Base-by-base conservation (phyloP, 2,888 invertebrate species). In the Melikaiella ostensackeni region DNA sequence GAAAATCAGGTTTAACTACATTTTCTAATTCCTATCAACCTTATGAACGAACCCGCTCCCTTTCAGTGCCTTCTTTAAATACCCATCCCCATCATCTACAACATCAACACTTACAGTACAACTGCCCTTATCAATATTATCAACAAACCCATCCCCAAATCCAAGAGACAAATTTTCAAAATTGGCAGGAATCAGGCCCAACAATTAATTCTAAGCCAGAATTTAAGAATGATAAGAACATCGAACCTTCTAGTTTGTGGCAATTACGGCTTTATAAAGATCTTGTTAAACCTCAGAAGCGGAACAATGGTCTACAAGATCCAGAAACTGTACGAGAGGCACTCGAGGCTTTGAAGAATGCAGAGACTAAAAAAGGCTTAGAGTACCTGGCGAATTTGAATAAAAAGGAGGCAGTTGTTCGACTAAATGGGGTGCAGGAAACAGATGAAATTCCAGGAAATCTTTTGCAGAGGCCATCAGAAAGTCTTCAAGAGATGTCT, bases 281-380 rank as follows among this genome's bases (percentile, higher is more conserved):
- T 11, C 78, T 84, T 1, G 78, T 87, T 0, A 82, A 83, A 4
- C 81, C 85, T 5, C 87, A 86, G 63, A 85, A 80, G 27, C 83
- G 84, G n/a, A 90, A 90, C 77, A 90, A 91, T 70, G 90, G 90
- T 0, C 74, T 91, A 30, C 90, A 91, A 76, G 88, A 89, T 63
- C 80, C 84, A 0, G 84, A 84, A 0, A 81, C 78, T 0, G 78
- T 89, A 7, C 81, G 81, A 9, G 84, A 82, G 66, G 80, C 84
- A 1, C 42, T 88, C 61, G 84, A 86, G n/a, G 74, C 76, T 5
- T 50, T 87, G 16, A 84, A 82, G 8, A 75, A 82, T 63, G 66
- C 81, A 7, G 82, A 83, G 0, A 80, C 74, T 27, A 83, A 42
- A 1, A 84, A 80, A 19, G 85, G 86, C 0, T 78, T 87, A 16